These are phyloP conservation scores for Orcinus orca DNA, from an alignment of 2,113 vertebrate genomes.

Conservation along the genomic window DNA sequence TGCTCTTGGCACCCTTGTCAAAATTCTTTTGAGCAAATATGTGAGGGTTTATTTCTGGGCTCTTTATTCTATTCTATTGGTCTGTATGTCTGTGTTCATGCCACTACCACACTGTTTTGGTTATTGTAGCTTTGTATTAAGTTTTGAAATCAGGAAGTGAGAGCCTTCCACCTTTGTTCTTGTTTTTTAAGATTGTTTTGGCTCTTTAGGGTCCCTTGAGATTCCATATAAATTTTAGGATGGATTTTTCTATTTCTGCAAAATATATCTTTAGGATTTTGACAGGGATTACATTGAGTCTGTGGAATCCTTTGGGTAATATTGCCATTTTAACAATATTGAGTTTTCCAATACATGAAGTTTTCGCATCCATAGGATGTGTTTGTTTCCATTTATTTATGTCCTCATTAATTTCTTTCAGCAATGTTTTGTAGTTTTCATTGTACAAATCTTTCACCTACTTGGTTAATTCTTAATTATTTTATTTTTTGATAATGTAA, in stretches of 20 bases:
- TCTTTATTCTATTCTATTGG: neutral
- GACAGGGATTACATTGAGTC: neutral
- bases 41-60: neutral
- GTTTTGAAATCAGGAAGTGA: neutral
- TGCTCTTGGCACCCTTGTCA: neutral
- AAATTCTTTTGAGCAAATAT: neutral
- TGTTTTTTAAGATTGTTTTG: neutral
- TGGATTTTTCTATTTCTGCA: neutral
- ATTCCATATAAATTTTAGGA: neutral
- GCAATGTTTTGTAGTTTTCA: neutral
- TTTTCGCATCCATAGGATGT: neutral
- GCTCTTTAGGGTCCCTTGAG: neutral
- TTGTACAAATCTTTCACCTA: neutral
- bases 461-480: neutral
- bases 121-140: neutral
- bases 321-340: neutral
- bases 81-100: neutral
- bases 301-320: neutral
- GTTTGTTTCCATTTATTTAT: neutral
- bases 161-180: neutral
- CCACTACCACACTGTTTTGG: neutral
- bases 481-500: neutral
- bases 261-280: neutral
- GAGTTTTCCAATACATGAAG: neutral
- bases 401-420: neutral